These are phyloP conservation scores for Listronotus oregonensis DNA, from an alignment of 1,140 invertebrate species.

Conservation along the genomic window DNA sequence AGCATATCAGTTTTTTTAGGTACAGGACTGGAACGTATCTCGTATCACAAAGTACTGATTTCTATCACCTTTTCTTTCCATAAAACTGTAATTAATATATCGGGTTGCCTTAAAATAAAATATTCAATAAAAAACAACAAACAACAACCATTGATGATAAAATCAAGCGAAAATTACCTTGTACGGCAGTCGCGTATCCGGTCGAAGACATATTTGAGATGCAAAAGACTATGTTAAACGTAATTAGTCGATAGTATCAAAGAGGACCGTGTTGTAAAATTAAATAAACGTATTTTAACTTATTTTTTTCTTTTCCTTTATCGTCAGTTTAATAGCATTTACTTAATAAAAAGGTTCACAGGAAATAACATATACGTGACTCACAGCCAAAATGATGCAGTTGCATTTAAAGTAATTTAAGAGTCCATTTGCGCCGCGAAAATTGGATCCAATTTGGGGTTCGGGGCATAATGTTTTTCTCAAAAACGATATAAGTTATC, in stretches of 20 bases:
- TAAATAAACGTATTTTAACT: constrained; percentile 25
- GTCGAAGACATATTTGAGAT: constrained; percentile 27
- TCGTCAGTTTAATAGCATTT: neutral
- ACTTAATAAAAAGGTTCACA: too few relatives aligned
- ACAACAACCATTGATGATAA: constrained; percentile 24
- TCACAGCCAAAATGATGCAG: too few relatives aligned
- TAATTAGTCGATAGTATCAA: constrained; percentile 34
- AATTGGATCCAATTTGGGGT: too few relatives aligned
- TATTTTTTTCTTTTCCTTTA: constrained; percentile 15
- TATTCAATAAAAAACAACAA: constrained; percentile 25
- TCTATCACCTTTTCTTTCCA: too few relatives aligned
- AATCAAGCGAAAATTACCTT: constrained; percentile 33
- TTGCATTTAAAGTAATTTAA: too few relatives aligned
- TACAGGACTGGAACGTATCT: too few relatives aligned
- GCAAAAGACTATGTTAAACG: constrained; percentile 34
- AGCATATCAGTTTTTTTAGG: too few relatives aligned
- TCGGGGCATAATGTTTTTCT: too few relatives aligned
- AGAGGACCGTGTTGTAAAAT: constrained; percentile 22
- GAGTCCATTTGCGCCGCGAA: too few relatives aligned
- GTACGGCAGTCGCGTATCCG: constrained; percentile 33
- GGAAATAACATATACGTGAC: too few relatives aligned
- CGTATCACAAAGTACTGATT: too few relatives aligned
- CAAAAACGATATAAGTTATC: too few relatives aligned
- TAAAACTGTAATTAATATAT: constrained; percentile 14
- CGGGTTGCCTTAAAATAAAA: constrained; percentile 15